Evolutionary conservation across 2,797 vertebrate genomes (phyloP), one percentile per base, ranked within the genome.

Genomic region (Chelidonichthys spinosus): DNA sequence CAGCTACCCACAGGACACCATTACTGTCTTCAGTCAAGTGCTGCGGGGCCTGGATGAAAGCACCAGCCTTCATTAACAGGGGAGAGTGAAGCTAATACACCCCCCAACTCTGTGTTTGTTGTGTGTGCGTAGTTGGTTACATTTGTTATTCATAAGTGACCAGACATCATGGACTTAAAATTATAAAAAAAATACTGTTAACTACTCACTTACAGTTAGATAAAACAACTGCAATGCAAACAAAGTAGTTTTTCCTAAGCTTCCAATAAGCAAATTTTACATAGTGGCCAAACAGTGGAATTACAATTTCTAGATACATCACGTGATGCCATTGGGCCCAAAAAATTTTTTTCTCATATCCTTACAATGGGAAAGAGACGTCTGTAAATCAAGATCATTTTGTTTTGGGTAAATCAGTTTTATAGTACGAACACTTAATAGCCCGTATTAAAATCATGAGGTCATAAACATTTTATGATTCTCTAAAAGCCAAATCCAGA

Each of bases 1-100:
- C 81, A 74, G 17, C 75, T 82, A 76, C 79, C 92, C 90, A 89
- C 79, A 87, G 90, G 89, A 92, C 85, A 84, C 86, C 87, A 71
- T 91, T 89, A 90, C 87, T 61, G 74, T 87, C 83, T 78, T 76
- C 79, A 79, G 80, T 86, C 72, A 56, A 86, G 84, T 52, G 92
- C 89, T 92, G 88, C 86, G 68, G 92, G 89, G 81, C 46, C 14
- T 25, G 85, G 90, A 92, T 93, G 89, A 92, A 93, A 93, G 91
- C 82, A 77, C 25, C 68, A 14, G 63, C 66, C 69, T 76, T 66
- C 74, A 76, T 10, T 7, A 52, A 84, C 60, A 55, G 50, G 33
- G 58, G 14, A 61, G 56, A 69, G 71, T 69, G 53, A 71, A 59
- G 77, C 53, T 55, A 63, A 68, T 63, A 63, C 39, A 81, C 52